A percentile compares a stretch with the other conserved stretches of the same genome.
phyloP scores from a whole-genome alignment of 92 coral and sea anemone genomes.

The Desmophyllum pertusum region DNA sequence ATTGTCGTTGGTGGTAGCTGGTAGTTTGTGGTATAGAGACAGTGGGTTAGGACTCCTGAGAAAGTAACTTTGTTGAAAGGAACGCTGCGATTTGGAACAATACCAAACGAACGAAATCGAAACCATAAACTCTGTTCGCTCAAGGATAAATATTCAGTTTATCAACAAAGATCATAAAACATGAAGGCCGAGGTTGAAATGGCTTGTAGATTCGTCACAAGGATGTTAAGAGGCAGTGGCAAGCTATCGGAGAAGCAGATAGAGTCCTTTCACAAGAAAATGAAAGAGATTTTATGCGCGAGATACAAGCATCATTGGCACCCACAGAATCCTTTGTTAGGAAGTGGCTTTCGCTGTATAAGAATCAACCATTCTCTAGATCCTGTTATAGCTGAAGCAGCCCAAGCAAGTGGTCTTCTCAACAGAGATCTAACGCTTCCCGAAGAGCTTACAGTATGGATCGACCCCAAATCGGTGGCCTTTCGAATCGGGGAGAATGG shows the following conservation, averaged over 20 bases:
- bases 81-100: slow-evolving; percentile 15
- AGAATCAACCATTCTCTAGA: slow-evolving; percentile 90
- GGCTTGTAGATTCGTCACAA: slow-evolving; percentile 90
- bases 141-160: slow-evolving; percentile 10
- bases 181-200: slow-evolving; percentile 92
- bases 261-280: slow-evolving; percentile 80
- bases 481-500: slow-evolving; percentile 99
- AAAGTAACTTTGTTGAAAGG: slow-evolving; percentile 15
- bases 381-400: slow-evolving; percentile 88
- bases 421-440: slow-evolving; percentile 78
- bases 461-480: slow-evolving; percentile 96
- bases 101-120: slow-evolving; percentile 13
- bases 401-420: slow-evolving; percentile 76
- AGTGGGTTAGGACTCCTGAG: background rate
- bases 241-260: slow-evolving; percentile 79
- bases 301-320: slow-evolving; percentile 98
- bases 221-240: slow-evolving; percentile 70
- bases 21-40: slow-evolving; percentile 6
- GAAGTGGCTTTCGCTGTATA: slow-evolving; percentile 98
- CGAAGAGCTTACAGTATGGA: slow-evolving; percentile 96
- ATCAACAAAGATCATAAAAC: slow-evolving; percentile 5
- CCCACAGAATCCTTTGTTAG: slow-evolving; percentile 98
- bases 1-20: background rate
- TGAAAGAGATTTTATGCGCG: slow-evolving; percentile 96
- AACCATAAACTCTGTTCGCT: background rate